Evolutionary conservation across 2,797 vertebrate species (phyloP).

Genomic region (Rhinella marina): DNA sequence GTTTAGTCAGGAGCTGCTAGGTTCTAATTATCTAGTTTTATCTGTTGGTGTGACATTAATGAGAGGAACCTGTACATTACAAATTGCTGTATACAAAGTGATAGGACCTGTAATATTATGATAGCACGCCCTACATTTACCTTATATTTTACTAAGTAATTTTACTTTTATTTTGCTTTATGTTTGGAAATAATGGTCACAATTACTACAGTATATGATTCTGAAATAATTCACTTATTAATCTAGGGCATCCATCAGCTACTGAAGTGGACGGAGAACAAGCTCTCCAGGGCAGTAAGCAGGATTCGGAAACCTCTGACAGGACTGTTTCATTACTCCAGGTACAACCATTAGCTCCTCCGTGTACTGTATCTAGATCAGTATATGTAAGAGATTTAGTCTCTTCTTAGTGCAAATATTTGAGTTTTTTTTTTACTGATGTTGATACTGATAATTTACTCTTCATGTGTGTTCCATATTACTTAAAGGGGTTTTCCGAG

Average conservation of each 20-base stretch:
- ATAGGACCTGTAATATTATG: no score
- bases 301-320: conserved; percentile 77
- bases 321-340: conserved; percentile 79
- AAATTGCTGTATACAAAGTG: no score
- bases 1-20: no score
- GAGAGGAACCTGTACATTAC: no score
- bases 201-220: neutral
- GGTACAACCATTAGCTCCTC: conserved; percentile 69
- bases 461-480: no score
- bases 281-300: conserved; percentile 73
- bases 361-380: neutral
- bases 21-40: no score
- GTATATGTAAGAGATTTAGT: neutral
- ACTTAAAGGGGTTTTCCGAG: no score
- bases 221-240: neutral
- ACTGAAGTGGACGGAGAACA: conserved; percentile 78
- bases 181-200: neutral
- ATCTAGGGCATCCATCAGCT: conserved; percentile 76
- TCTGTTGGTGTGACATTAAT: neutral
- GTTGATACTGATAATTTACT: no score
- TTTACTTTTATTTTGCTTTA: neutral
- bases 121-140: no score
- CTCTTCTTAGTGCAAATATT: no score
- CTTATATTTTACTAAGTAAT: no score
- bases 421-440: no score